Evolutionary conservation across 2,113 vertebrate species (phyloP), one percentile per base, ranked within the genome.

Genomic region (Albula goreensis): DNA sequence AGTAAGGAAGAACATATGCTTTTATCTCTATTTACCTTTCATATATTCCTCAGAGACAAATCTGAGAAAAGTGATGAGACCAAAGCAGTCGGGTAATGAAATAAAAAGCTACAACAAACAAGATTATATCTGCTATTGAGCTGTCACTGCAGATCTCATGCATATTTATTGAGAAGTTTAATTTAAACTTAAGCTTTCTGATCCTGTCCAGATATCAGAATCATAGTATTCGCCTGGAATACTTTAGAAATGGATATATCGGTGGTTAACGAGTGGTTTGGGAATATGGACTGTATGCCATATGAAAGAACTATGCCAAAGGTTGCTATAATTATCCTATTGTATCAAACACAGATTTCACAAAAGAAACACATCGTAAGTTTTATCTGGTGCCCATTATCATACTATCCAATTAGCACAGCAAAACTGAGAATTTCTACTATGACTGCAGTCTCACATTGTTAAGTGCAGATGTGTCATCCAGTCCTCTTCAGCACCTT

Each of bases 1-100:
- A 31, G 70, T 10, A 74, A 74, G n/a, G 31, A 74, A 74, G 15
- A 74, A 9, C 70, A 74, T 74, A 31, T 74, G 70, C 22, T 74
- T 31, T 74, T 74, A 74, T 74, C 70, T 74, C 70, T 74, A 74
- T 74, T 74, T 74, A 8, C 70, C 70, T 74, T 74, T 74, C 70
- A 74, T 31, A 74, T 74, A 74, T 74, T 74, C 70, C 70, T 13
- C 70, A 31, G 70, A 74, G n/a, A 31, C 70, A 74, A 74, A 74
- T 74, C 70, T 70, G 63, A n/a, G 63, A 22, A 22, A 70, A n/a
- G 13, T 74, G 70, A 74, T 74, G 70, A 74, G n/a, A 74, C 70
- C 70, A 74, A 74, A 74, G 70, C 10, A 70, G 63, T n/a, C 70
- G 6, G 22, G n/a, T 74, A 74, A 74, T 74, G 70, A 74, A 74